A percentile compares a stretch with the other conserved stretches of the same genome.
Conservation (phyloP, 2,888 invertebrate genomes). For the Piscicola geometra region DNA sequence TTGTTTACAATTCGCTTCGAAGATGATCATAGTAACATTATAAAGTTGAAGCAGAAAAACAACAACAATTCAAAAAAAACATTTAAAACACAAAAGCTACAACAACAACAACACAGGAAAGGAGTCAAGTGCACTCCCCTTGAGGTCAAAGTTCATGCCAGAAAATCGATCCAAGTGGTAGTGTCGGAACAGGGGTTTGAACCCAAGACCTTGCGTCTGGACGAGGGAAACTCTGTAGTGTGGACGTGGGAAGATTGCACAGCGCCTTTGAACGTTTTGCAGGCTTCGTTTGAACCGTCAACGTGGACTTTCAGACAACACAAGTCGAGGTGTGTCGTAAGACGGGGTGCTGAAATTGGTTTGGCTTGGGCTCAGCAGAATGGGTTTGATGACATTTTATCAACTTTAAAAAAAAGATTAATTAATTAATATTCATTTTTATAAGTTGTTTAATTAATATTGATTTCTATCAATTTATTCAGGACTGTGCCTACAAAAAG, state of each 20-base stretch:
- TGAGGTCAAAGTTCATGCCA: conserved; percentile 49
- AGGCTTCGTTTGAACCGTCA: conserved; percentile 32
- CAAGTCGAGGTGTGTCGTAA: conserved; percentile 20
- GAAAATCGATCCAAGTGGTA: conserved; percentile 48
- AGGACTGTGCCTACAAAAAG: conserved; percentile 51
- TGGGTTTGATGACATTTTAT: too few species aligned
- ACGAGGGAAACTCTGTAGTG: conserved; percentile 51
- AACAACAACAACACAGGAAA: conserved; percentile 45
- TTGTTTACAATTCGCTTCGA: neutral
- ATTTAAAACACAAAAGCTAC: neutral
- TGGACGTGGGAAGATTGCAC: conserved; percentile 53
- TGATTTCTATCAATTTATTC: conserved; percentile 34
- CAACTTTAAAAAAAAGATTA: too few species aligned
- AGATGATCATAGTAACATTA: neutral
- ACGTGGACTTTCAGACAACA: conserved; percentile 16
- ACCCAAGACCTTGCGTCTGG: conserved; percentile 53
- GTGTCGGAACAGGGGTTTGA: conserved; percentile 53
- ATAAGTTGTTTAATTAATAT: neutral
- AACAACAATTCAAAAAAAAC: too few species aligned
- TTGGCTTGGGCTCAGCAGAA: too few species aligned
- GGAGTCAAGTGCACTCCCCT: conserved; percentile 52
- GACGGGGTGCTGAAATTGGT: too few species aligned
- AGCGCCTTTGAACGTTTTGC: conserved; percentile 39
- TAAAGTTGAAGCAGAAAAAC: too few species aligned
- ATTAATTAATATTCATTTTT: neutral